phyloP scores from a whole-genome alignment of 2,797 vertebrate genomes.

The Dendrocincla tyrannina region DNA sequence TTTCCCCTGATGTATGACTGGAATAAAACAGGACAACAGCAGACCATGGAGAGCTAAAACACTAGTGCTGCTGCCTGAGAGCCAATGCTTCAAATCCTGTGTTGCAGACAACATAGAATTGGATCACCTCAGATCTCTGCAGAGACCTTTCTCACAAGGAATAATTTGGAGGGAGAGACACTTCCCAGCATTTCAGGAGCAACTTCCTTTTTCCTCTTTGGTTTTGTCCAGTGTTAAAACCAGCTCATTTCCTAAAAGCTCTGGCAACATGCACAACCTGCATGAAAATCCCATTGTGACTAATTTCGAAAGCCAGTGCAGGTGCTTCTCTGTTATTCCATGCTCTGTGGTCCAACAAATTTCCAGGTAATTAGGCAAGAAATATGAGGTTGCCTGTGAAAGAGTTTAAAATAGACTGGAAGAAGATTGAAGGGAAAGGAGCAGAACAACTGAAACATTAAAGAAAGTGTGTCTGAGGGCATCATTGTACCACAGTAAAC shows the following conservation, averaged over 20 bases:
- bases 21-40: not conserved
- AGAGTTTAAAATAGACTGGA: not conserved
- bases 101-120: not conserved
- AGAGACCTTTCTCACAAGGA: not conserved
- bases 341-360: not conserved
- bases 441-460: not conserved
- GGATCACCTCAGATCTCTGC: not conserved
- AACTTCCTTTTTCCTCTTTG: not conserved
- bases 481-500: not conserved
- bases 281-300: not conserved
- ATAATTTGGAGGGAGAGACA: not conserved
- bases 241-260: not conserved
- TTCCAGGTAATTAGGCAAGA: not conserved
- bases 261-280: not conserved
- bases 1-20: not conserved
- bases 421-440: not conserved
- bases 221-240: not conserved
- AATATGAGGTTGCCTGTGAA: not conserved
- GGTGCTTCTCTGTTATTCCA: not conserved
- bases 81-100: not conserved
- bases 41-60: not conserved
- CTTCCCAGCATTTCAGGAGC: not conserved
- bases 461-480: not conserved
- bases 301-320: not conserved
- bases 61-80: not conserved